These are phyloP conservation scores for Eurois occulta DNA, from an alignment of 2,888 invertebrate genomes.

Conservation along the genomic window DNA sequence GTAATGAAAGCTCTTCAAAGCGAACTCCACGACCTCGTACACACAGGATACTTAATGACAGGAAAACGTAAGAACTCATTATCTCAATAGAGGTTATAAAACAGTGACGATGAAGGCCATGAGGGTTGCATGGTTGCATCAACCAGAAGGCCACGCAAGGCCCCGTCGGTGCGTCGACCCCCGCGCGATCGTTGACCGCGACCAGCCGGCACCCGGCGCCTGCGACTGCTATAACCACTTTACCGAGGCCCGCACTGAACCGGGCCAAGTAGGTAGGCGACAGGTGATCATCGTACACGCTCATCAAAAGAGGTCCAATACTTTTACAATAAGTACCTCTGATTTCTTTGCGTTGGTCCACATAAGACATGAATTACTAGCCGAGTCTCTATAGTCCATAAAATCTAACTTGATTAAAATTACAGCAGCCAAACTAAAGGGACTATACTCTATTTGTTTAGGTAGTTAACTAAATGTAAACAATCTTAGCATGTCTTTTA, in stretches of 20 bases:
- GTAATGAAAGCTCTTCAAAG: not conserved
- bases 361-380: not conserved
- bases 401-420: too few relatives aligned
- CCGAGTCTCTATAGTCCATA: too few relatives aligned
- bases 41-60: not conserved
- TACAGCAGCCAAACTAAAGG: too few relatives aligned
- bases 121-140: slow-evolving; percentile 59
- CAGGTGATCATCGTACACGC: slow-evolving; percentile 31
- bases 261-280: slow-evolving; percentile 24
- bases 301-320: slow-evolving; percentile 8
- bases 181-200: slow-evolving; percentile 66
- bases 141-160: slow-evolving; percentile 58
- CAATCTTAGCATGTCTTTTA: too few relatives aligned
- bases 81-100: slow-evolving; percentile 24
- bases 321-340: not conserved
- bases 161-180: slow-evolving; percentile 66
- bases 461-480: too few relatives aligned
- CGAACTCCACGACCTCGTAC: not conserved
- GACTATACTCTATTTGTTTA: too few relatives aligned
- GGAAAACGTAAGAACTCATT: not conserved
- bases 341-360: not conserved
- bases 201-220: slow-evolving; percentile 27
- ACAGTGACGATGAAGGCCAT: not conserved
- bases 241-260: slow-evolving; percentile 35
- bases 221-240: slow-evolving; percentile 22